These are phyloP conservation scores for Aethes cnicana DNA, from an alignment of 2,888 invertebrate genomes.

Conservation along the genomic window DNA sequence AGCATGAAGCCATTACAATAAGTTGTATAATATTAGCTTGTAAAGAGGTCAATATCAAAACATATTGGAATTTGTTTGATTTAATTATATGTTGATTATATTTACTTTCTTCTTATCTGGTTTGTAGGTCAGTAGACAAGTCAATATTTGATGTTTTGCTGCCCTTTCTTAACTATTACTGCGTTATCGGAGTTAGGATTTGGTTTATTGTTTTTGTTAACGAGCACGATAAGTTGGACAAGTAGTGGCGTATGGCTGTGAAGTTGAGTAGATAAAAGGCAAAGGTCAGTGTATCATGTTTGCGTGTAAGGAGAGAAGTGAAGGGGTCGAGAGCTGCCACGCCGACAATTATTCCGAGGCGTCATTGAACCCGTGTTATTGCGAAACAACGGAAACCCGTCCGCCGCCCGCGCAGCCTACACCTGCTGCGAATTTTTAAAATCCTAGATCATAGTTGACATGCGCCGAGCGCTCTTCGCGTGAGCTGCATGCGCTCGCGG, in stretches of 20 bases:
- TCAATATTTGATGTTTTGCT: conserved; percentile 55
- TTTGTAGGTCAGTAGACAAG: conserved; percentile 68
- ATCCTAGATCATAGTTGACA: conserved; percentile 79
- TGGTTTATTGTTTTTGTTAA: conserved; percentile 4
- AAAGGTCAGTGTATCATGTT: conserved; percentile 30
- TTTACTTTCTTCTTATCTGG: conserved; percentile 75
- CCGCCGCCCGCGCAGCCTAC: conserved; percentile 53
- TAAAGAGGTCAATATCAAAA: conserved; percentile 72
- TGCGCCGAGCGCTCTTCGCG: conserved; percentile 64
- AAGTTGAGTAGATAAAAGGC: conserved; percentile 10
- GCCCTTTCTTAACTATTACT: conserved; percentile 49
- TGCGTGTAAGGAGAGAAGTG: conserved; percentile 42
- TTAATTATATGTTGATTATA: conserved; percentile 67
- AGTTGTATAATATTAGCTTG: conserved; percentile 5
- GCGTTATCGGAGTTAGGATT: conserved; percentile 40
- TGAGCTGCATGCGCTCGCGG: conserved; percentile 59
- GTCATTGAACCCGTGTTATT: conserved; percentile 80
- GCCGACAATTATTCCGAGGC: conserved; percentile 72
- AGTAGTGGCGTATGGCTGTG: conserved; percentile 4
- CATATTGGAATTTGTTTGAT: conserved; percentile 64
- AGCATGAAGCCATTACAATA: neutral
- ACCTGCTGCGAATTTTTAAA: conserved; percentile 81
- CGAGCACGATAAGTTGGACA: conserved; percentile 8
- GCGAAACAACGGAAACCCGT: conserved; percentile 82
- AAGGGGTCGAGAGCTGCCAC: conserved; percentile 71